A percentile compares a stretch with the other conserved stretches of the same genome.
phyloP scores from a whole-genome alignment of 2,113 vertebrate species.

The Bathybates hornii region DNA sequence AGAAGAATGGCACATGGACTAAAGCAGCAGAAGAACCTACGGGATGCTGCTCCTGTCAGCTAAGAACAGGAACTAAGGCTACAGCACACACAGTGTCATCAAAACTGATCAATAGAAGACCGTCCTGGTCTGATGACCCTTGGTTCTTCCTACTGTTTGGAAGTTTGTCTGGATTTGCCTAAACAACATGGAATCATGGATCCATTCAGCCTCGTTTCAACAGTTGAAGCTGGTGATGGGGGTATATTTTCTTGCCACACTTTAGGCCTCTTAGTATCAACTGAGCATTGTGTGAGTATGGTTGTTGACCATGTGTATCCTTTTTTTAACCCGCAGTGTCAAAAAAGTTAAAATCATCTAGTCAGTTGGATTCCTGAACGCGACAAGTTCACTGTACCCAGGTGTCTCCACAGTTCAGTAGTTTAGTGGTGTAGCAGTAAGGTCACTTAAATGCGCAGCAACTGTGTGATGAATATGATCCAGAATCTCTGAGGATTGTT shows the following conservation, averaged over 20 bases:
- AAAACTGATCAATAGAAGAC: not conserved
- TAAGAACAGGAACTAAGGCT: not conserved
- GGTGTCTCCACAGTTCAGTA: not conserved
- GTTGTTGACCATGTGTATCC: not conserved
- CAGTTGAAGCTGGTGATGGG: not conserved
- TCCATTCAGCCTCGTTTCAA: not conserved
- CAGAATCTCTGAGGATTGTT: not conserved
- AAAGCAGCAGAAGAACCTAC: not conserved
- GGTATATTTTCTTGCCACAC: not conserved
- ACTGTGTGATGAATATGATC: not conserved
- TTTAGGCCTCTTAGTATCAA: not conserved
- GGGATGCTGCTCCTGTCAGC: not conserved
- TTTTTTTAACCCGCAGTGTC: not conserved
- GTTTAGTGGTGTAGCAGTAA: not conserved
- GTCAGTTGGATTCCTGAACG: not conserved
- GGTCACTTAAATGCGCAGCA: not conserved
- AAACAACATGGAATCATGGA: not conserved
- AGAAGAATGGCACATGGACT: not conserved
- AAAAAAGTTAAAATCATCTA: not conserved
- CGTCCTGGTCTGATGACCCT: not conserved
- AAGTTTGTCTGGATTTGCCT: not conserved
- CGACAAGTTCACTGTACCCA: not conserved
- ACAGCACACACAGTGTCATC: not conserved
- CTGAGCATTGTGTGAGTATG: not conserved
- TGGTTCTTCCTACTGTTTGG: not conserved